Evolutionary conservation across 2,888 invertebrate genomes (phyloP).

Genomic region (Andrena camellia): DNA sequence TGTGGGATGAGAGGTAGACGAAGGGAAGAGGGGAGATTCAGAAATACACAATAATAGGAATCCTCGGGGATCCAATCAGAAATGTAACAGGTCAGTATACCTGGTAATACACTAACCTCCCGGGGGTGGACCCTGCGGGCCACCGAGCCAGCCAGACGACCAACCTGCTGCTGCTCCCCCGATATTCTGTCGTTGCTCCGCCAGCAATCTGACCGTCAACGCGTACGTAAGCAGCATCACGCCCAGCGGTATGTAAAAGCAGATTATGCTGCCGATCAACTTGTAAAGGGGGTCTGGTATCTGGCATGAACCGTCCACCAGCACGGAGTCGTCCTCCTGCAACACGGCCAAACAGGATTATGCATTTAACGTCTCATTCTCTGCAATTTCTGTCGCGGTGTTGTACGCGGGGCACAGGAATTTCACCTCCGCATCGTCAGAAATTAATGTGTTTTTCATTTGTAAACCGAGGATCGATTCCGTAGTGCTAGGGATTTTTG

Average conservation of each 20-base stretch:
- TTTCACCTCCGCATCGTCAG: too few relatives aligned
- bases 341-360: conserved; percentile 73
- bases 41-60: not conserved
- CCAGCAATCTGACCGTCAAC: conserved; percentile 94
- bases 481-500: too few relatives aligned
- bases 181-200: conserved; percentile 92
- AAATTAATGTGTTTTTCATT: too few relatives aligned
- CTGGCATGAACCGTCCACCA: conserved; percentile 94
- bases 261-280: conserved; percentile 96
- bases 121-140: conserved; percentile 77
- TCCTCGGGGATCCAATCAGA: not conserved
- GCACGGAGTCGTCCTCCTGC: conserved; percentile 93
- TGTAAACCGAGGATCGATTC: too few relatives aligned
- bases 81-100: conserved; percentile 64
- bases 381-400: not conserved
- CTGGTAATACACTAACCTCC: conserved; percentile 76
- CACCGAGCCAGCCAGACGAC: conserved; percentile 92
- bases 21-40: not conserved
- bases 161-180: conserved; percentile 88
- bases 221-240: conserved; percentile 99
- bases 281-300: conserved; percentile 96
- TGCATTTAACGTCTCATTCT: conserved; percentile 14
- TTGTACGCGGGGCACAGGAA: not conserved
- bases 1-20: not conserved
- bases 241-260: conserved; percentile 97